These are phyloP conservation scores for Triplophysa yarkandensis DNA, from an alignment of 2,797 vertebrate genomes.

Conservation along the genomic window DNA sequence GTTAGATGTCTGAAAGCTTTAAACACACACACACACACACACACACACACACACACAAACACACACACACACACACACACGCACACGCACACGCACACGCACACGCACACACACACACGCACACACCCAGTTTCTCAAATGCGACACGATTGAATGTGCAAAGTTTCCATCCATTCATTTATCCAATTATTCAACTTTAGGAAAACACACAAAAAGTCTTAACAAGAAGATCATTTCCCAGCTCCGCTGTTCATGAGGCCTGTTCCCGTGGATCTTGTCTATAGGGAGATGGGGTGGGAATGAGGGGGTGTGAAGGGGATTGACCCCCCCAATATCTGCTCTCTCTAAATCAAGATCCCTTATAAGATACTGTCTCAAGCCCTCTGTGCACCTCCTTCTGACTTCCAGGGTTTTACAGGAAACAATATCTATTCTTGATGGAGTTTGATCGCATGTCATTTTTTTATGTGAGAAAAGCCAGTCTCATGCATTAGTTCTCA, in stretches of 20 bases:
- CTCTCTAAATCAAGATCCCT: slow-evolving; percentile 55
- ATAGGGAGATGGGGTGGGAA: slow-evolving; percentile 12
- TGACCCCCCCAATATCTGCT: slow-evolving; percentile 26
- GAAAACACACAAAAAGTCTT: slow-evolving; percentile 18
- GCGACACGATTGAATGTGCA: not conserved
- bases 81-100: too few species aligned
- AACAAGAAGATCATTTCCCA: slow-evolving; percentile 30
- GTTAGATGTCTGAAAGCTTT: slow-evolving; percentile 60
- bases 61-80: too few species aligned
- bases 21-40: slow-evolving; percentile 8
- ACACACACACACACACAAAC: too few species aligned
- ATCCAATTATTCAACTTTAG: not conserved
- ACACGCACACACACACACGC: too few species aligned
- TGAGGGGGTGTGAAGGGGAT: slow-evolving; percentile 51
- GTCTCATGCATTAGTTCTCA: slow-evolving; percentile 72
- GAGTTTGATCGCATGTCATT: slow-evolving; percentile 57
- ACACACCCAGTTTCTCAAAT: not conserved
- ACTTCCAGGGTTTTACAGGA: slow-evolving; percentile 76
- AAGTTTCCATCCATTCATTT: not conserved
- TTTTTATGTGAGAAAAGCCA: slow-evolving; percentile 70
- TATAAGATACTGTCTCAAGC: slow-evolving; percentile 56
- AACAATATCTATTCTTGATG: slow-evolving; percentile 68
- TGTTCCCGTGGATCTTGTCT: slow-evolving; percentile 34
- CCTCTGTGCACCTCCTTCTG: slow-evolving; percentile 51
- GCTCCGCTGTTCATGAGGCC: slow-evolving; percentile 2